Conservation (phyloP, 2,113 vertebrate genomes). For the Pygoscelis adeliae region DNA sequence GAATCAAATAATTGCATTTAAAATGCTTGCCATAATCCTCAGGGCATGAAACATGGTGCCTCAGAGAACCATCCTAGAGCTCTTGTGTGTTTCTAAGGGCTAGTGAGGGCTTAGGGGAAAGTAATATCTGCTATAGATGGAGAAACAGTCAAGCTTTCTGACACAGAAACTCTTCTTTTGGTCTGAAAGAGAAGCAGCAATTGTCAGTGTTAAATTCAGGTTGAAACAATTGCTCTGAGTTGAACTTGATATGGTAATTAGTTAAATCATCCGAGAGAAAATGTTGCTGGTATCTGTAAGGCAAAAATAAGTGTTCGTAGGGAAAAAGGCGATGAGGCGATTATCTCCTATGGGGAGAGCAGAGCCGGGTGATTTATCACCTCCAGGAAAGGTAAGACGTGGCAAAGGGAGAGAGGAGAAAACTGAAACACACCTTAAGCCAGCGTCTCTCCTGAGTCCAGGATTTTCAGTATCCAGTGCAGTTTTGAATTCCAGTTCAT, state of each 20-base stretch:
- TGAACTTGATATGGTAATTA: not conserved
- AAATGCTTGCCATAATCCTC: not conserved
- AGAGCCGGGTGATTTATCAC: not conserved
- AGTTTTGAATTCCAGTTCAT: not conserved
- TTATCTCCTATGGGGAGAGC: not conserved
- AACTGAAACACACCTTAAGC: not conserved
- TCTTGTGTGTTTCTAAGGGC: not conserved
- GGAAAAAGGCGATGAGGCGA: not conserved
- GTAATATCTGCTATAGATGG: not conserved
- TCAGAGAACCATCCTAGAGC: not conserved
- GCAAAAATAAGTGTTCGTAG: not conserved
- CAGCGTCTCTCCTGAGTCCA: not conserved
- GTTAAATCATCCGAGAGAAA: not conserved
- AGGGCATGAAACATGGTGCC: not conserved
- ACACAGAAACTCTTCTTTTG: not conserved
- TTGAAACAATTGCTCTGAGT: not conserved
- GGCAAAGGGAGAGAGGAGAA: not conserved
- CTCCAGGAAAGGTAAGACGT: not conserved
- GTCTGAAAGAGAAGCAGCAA: not conserved
- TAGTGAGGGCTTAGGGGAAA: not conserved
- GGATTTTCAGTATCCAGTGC: not conserved
- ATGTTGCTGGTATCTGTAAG: not conserved
- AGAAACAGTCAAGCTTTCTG: not conserved
- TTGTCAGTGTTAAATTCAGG: not conserved
- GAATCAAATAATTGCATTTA: constrained; percentile 27